These are phyloP conservation scores for Hafferia zeledoni DNA, from an alignment of 2,797 vertebrate genomes.

Conservation along the genomic window DNA sequence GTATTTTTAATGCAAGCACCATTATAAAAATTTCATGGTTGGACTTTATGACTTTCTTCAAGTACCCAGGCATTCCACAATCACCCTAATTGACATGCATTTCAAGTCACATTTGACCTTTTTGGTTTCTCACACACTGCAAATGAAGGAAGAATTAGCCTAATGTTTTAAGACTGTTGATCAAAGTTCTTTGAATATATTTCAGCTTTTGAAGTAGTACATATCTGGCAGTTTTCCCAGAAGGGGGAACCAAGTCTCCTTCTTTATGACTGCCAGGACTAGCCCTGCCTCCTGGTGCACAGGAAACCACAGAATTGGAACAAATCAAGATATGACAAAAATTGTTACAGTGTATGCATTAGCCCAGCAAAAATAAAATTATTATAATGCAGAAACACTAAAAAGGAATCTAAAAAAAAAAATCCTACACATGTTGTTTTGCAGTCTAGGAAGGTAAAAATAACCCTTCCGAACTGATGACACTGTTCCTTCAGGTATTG, in stretches of 20 bases:
- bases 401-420: background rate
- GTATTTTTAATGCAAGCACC: background rate
- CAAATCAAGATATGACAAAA: background rate
- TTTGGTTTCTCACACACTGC: background rate
- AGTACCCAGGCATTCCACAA: constrained; percentile 12
- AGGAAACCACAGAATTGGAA: background rate
- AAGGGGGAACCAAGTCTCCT: constrained; percentile 30
- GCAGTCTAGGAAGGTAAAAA: background rate
- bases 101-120: constrained; percentile 57
- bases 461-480: background rate
- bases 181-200: constrained; percentile 40
- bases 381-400: background rate
- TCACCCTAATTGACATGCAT: constrained; percentile 33
- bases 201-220: constrained; percentile 51
- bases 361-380: background rate
- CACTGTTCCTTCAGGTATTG: background rate
- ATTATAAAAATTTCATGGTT: constrained; percentile 3
- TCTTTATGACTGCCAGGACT: background rate
- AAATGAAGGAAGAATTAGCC: constrained; percentile 55
- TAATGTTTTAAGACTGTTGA: constrained; percentile 59
- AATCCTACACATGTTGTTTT: background rate
- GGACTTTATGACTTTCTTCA: constrained; percentile 10
- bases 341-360: background rate
- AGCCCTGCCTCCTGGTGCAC: background rate
- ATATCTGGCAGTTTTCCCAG: constrained; percentile 53